Conservation (phyloP, 2,888 invertebrate genomes). For the Busseola fusca region DNA sequence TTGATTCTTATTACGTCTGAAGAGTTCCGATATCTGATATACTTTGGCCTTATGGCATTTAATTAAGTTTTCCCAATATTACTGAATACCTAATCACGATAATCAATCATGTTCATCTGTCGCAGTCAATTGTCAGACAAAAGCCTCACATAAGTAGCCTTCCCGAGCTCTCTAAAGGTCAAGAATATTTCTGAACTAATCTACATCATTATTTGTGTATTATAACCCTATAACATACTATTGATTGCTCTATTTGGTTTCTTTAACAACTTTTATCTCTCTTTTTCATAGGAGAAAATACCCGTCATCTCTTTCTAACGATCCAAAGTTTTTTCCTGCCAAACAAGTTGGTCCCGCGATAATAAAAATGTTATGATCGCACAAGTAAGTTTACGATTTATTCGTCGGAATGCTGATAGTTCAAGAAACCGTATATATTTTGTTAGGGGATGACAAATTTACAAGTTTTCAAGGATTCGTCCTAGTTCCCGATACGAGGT, state of each 20-base stretch:
- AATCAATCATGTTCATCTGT: background rate
- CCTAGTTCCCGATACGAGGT: conserved; percentile 29
- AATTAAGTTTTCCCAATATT: too few species aligned
- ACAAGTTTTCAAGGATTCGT: conserved; percentile 52
- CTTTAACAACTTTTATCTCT: conserved; percentile 40
- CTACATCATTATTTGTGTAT: conserved; percentile 34
- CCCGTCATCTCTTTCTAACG: conserved; percentile 54
- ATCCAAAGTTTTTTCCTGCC: conserved; percentile 65
- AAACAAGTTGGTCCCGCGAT: conserved; percentile 71
- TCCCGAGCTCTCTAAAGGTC: background rate
- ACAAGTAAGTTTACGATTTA: conserved; percentile 81
- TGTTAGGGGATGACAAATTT: conserved; percentile 52
- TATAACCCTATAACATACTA: conserved; percentile 37
- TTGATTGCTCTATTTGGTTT: conserved; percentile 40
- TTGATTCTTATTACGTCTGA: background rate
- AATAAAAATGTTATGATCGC: conserved; percentile 85
- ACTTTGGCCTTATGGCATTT: background rate
- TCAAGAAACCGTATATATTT: conserved; percentile 66
- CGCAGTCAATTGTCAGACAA: background rate
- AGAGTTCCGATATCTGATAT: background rate
- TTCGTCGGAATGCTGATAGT: conserved; percentile 77
- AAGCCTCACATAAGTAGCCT: background rate
- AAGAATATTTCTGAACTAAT: conserved; percentile 12
- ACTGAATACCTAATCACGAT: too few species aligned
- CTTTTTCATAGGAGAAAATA: conserved; percentile 21